These are phyloP conservation scores for Theonella swinhoei DNA, from an alignment of 37 sponge, comb jelly and placozoan species.

Conservation along the genomic window DNA sequence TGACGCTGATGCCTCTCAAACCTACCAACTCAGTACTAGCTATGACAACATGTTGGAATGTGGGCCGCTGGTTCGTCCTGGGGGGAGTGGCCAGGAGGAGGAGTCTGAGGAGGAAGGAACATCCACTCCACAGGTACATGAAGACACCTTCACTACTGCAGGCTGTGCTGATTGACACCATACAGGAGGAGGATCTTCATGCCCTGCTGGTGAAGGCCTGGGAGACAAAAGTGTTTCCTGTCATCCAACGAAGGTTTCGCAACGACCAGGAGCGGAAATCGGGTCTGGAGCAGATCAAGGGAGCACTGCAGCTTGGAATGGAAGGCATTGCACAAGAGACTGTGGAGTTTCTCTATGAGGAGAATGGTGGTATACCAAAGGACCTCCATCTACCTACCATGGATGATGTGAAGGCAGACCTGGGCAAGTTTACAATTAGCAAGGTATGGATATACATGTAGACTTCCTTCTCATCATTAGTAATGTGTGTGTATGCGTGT, in stretches of 20 bases:
- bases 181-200: conserved; percentile 80
- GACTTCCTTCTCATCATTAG: background rate
- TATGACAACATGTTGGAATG: conserved; percentile 85
- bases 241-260: conserved; percentile 88
- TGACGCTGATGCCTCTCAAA: conserved; percentile 54
- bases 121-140: background rate
- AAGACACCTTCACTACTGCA: no score
- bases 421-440: conserved; percentile 86
- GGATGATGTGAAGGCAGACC: conserved; percentile 90
- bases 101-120: conserved; percentile 65
- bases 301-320: conserved; percentile 94
- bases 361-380: conserved; percentile 88
- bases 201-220: conserved; percentile 94
- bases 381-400: conserved; percentile 91
- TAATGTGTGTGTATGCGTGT: background rate
- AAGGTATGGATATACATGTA: conserved; percentile 20
- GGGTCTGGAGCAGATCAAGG: conserved; percentile 95
- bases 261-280: conserved; percentile 93
- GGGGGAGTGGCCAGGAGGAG: conserved; percentile 67
- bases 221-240: conserved; percentile 97
- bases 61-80: conserved; percentile 67
- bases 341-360: conserved; percentile 97
- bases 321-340: conserved; percentile 92
- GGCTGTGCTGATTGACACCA: no score
- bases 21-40: conserved; percentile 51